Evolutionary conservation across 2,113 vertebrate genomes (phyloP).

Genomic region (Nibea albiflora): DNA sequence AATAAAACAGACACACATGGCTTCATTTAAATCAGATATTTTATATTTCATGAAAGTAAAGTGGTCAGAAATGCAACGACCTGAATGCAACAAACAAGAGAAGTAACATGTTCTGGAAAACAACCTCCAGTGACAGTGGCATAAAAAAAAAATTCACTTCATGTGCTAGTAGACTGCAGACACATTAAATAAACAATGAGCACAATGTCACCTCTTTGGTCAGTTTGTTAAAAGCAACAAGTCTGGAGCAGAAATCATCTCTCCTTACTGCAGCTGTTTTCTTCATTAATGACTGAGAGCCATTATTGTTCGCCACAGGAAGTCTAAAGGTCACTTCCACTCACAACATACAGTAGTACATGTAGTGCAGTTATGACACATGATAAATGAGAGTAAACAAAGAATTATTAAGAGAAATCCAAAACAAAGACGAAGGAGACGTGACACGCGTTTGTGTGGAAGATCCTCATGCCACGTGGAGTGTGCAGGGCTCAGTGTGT

Average conservation of each 20-base stretch:
- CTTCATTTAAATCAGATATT: too few relatives aligned
- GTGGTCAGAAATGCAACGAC: too few relatives aligned
- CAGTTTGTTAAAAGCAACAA: constrained; percentile 20
- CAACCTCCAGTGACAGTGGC: background rate
- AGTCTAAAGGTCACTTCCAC: background rate
- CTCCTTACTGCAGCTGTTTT: background rate
- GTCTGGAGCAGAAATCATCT: constrained; percentile 12
- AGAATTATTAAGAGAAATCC: background rate
- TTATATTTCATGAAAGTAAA: too few relatives aligned
- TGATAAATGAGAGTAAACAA: constrained; percentile 7
- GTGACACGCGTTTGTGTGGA: background rate
- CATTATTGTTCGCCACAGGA: background rate
- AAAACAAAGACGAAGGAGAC: background rate
- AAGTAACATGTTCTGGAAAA: background rate
- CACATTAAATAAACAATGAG: background rate
- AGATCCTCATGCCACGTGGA: background rate
- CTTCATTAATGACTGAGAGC: background rate
- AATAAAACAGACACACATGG: too few relatives aligned
- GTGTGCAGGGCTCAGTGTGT: background rate
- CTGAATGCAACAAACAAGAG: too few relatives aligned
- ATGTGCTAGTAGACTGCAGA: constrained; percentile 1
- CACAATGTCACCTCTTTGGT: constrained; percentile 37
- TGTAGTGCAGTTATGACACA: constrained; percentile 2
- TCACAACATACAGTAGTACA: constrained; percentile 8
- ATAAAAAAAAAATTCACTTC: background rate